Evolutionary conservation across 2,113 vertebrate genomes (phyloP), one percentile per base, ranked within the genome.

Genomic region (Numenius arquata): DNA sequence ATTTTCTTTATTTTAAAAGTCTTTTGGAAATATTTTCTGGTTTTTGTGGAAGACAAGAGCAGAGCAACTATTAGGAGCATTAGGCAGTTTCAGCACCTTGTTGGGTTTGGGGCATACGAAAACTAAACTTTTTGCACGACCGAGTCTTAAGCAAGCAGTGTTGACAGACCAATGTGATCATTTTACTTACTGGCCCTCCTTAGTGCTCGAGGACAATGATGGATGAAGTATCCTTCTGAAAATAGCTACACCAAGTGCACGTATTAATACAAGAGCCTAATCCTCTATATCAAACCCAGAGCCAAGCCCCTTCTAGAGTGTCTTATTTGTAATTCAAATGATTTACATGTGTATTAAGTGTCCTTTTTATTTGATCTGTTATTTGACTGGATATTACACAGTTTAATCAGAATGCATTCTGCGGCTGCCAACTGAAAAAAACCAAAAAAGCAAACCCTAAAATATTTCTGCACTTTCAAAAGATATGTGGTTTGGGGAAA

Each of bases 181-280:
- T 93, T 97, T 98, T 98, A 94, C 97, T 97, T 94, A 73, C 77
- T 97, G 96, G 96, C 93, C 93, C 85, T 97, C 70, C 92, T 96
- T 96, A 94, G 97, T 70, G 86, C 95, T 83, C 1, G 84, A 97
- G 95, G 97, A 98, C 98, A 97, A 96, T 98, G 97, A 97, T 94
- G 94, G 97, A 97, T 98, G 98, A 98, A 97, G 96, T 91, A 97
- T 96, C 96, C 88, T 88, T 94, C 98, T 95, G 75, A 86, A 98
- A 98, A 98, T 98, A 98, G 97, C 97, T 86, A 50, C 97, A 97
- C 96, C 98, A 98, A 98, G 97, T 98, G 97, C 97, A 93, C 19
- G 72, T 94, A 97, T 93, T 96, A 98, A 97, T 98, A 97, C 85
- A 78, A 96, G 91, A 97, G 92, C 88, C 93, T 97, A 98, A 98